Percentiles rank a stretch among this genome's conserved stretches.
These are phyloP conservation scores for Lasioglossum villosulum DNA, from an alignment of 2,888 invertebrate species.

Conservation along the genomic window DNA sequence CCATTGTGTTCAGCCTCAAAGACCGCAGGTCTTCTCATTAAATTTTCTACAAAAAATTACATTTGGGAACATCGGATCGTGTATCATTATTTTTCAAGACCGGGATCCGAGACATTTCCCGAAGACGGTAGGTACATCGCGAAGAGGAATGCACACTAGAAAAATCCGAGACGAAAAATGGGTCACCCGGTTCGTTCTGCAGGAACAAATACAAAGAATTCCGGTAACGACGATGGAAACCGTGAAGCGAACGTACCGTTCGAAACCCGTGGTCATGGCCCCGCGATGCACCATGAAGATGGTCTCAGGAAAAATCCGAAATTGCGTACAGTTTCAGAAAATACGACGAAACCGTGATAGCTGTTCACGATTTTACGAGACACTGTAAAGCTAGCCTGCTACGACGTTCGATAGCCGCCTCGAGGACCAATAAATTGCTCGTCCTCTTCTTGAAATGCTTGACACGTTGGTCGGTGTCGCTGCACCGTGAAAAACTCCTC, in stretches of 20 bases:
- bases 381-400: not conserved
- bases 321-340: not conserved
- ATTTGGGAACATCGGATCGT: not conserved
- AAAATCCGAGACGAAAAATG: constrained; percentile 4
- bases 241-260: not conserved
- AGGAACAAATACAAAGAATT: not conserved
- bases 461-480: not conserved
- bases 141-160: not conserved
- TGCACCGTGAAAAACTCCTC: not conserved
- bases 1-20: not conserved
- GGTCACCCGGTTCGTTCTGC: not conserved
- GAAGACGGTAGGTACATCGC: not conserved
- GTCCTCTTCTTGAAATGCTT: not conserved
- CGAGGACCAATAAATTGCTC: constrained; percentile 2
- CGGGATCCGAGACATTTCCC: not conserved
- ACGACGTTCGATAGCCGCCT: not conserved
- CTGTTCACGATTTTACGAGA: not conserved
- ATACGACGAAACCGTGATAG: not conserved
- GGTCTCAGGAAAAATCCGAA: not conserved
- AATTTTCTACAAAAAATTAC: not conserved
- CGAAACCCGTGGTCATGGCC: not conserved
- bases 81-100: not conserved
- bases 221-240: not conserved
- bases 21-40: not conserved
- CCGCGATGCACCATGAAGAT: not conserved